Conservation (phyloP, 2,113 vertebrate species). For the Acrocephalus kingi region DNA sequence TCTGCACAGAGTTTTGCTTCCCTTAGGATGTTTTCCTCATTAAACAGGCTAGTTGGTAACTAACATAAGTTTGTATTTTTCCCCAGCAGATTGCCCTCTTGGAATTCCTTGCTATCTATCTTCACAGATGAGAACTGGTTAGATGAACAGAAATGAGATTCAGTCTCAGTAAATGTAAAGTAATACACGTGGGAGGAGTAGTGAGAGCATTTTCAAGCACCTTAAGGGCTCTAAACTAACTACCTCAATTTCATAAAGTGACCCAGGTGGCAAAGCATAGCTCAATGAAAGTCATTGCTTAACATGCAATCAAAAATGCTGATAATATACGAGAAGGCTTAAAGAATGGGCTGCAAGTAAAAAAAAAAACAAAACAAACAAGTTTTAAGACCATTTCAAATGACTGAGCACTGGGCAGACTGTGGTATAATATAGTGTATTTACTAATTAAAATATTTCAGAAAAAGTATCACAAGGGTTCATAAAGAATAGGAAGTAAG, state of each 20-base stretch:
- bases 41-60: neutral
- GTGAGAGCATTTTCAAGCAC: neutral
- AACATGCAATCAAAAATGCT: neutral
- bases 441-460: neutral
- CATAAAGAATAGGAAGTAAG: neutral
- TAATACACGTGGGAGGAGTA: neutral
- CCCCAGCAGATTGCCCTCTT: neutral
- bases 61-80: neutral
- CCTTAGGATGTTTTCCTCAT: neutral
- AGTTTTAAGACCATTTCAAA: neutral
- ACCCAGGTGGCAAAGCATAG: neutral
- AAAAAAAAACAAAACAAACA: neutral
- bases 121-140: neutral
- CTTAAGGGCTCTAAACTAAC: neutral
- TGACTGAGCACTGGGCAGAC: neutral
- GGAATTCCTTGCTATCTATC: neutral
- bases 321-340: neutral
- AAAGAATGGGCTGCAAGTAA: neutral
- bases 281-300: neutral
- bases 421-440: neutral
- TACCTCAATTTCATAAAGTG: neutral
- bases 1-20: neutral
- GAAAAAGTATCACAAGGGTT: neutral
- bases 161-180: neutral
- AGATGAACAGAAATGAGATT: constrained; percentile 22